Conservation (phyloP, 2,888 invertebrate species). For the Oxystoma pomonae region DNA sequence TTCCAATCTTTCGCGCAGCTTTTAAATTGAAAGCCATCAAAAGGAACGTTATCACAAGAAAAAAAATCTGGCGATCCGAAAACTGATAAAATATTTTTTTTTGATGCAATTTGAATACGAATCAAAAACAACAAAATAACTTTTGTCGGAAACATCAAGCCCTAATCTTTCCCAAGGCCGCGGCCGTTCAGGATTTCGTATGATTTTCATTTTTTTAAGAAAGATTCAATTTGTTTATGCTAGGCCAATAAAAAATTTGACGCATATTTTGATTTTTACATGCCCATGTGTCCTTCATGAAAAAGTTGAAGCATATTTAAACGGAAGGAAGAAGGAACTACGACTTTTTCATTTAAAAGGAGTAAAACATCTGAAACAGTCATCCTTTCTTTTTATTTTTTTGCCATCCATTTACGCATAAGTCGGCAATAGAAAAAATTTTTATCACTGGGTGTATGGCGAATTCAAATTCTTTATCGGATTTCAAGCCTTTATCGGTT, state of each 20-base stretch:
- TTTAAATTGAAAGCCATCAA: neutral
- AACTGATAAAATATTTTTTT: neutral
- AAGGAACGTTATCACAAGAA: neutral
- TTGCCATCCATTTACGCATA: neutral
- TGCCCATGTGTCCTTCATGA: slow-evolving; percentile 17
- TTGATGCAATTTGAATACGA: neutral
- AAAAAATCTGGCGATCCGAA: neutral
- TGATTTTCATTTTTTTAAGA: neutral
- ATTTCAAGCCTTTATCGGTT: slow-evolving; percentile 2
- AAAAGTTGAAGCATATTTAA: slow-evolving; percentile 7
- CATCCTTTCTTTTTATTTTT: neutral
- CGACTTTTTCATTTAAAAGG: neutral
- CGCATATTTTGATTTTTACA: slow-evolving; percentile 14
- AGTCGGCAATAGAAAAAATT: slow-evolving; percentile 2
- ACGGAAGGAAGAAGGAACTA: neutral
- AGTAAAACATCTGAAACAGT: neutral
- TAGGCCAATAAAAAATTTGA: slow-evolving; percentile 21
- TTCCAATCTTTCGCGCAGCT: neutral
- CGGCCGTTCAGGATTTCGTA: neutral
- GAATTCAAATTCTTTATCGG: slow-evolving; percentile 5
- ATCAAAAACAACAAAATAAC: neutral
- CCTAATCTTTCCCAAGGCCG: slow-evolving; percentile 1
- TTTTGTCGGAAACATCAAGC: neutral
- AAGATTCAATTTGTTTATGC: slow-evolving; percentile 10
- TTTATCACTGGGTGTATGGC: neutral